These are phyloP conservation scores for Himalopsyche tibetana DNA, from an alignment of 2,888 invertebrate species.

Conservation along the genomic window DNA sequence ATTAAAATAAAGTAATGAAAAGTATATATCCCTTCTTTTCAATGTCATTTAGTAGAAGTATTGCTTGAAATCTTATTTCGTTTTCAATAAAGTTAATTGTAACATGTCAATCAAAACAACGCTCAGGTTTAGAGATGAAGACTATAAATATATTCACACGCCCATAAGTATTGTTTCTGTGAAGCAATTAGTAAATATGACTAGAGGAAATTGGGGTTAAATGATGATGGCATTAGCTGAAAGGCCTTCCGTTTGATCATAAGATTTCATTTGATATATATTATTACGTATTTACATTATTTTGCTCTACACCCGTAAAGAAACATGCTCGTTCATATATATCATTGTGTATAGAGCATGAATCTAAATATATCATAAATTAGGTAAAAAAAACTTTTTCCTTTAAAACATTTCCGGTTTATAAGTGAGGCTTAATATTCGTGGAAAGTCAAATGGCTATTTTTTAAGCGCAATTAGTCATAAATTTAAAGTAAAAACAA, in stretches of 20 bases:
- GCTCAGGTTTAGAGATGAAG: background rate
- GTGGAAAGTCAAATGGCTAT: too few species aligned
- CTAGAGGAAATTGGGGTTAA: constrained; percentile 41
- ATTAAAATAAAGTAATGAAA: too few species aligned
- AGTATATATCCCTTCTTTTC: too few species aligned
- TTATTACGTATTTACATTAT: background rate
- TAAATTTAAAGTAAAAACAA: too few species aligned
- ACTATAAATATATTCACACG: constrained; percentile 19
- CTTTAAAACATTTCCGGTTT: background rate
- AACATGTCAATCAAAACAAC: background rate
- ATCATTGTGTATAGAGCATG: background rate
- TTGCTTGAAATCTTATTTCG: background rate
- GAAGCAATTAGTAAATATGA: constrained; percentile 37
- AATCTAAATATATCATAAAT: too few species aligned
- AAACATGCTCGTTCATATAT: background rate
- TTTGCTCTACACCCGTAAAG: background rate
- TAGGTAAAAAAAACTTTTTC: too few species aligned
- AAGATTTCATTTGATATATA: constrained; percentile 14
- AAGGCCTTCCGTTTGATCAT: constrained; percentile 35
- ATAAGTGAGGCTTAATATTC: background rate
- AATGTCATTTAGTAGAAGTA: too few species aligned
- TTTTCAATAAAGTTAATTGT: background rate
- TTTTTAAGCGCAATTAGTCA: too few species aligned
- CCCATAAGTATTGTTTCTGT: constrained; percentile 33
- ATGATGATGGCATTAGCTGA: constrained; percentile 32